Evolutionary conservation across 2,888 invertebrate species (phyloP).

Genomic region (Nomada hirtipes): DNA sequence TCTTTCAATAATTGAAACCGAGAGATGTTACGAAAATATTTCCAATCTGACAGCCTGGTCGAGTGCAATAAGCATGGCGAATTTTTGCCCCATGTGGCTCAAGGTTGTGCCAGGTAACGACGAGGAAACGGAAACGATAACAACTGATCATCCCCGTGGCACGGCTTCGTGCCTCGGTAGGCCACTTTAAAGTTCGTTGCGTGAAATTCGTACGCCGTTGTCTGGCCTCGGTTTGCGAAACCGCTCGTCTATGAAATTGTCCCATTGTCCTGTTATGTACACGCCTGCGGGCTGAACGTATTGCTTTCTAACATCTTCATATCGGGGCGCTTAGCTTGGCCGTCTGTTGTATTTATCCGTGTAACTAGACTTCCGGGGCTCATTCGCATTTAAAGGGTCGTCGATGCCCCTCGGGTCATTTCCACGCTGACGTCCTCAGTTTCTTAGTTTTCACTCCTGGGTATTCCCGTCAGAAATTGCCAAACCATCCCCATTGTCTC

Average conservation of each 20-base stretch:
- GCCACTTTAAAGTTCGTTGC: slow-evolving; percentile 14
- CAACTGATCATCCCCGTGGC: background rate
- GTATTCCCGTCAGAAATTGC: slow-evolving; percentile 22
- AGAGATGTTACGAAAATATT: background rate
- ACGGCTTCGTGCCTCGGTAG: background rate
- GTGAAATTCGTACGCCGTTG: slow-evolving; percentile 26
- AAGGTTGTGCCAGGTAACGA: background rate
- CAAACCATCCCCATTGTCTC: background rate
- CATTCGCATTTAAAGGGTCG: slow-evolving; percentile 37
- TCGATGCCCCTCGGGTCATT: slow-evolving; percentile 22
- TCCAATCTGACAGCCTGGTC: background rate
- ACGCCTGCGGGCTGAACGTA: slow-evolving; percentile 4
- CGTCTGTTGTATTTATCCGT: slow-evolving; percentile 27
- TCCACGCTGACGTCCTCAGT: slow-evolving; percentile 5
- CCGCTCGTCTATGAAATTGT: slow-evolving; percentile 30
- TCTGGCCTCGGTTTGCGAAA: background rate
- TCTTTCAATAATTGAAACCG: background rate
- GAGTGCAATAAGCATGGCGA: background rate
- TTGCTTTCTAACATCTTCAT: background rate
- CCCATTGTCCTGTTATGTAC: slow-evolving; percentile 12
- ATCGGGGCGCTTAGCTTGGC: slow-evolving; percentile 1
- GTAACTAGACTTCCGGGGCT: slow-evolving; percentile 44
- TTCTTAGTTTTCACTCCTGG: background rate
- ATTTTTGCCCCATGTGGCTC: background rate
- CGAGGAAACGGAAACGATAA: background rate